Evolutionary conservation across 2,888 invertebrate genomes (phyloP).

Genomic region (Megamerina dolium): DNA sequence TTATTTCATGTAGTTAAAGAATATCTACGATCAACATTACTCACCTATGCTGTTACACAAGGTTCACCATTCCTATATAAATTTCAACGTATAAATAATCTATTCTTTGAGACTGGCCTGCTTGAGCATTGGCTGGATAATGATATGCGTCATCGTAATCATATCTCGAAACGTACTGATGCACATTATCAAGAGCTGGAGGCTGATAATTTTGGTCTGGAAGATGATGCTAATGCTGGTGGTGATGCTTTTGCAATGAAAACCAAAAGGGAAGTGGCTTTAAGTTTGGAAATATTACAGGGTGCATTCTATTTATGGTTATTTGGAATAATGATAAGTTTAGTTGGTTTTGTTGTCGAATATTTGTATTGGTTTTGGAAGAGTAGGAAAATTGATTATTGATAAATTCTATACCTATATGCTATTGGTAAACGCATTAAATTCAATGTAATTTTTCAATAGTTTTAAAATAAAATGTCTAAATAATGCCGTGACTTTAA

Average conservation of each 20-base stretch:
- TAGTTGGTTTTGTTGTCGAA: slow-evolving; percentile 26
- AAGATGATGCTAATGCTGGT: slow-evolving; percentile 13
- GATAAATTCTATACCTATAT: too few species aligned
- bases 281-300: slow-evolving; percentile 38
- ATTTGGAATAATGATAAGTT: slow-evolving; percentile 30
- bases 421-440: too few species aligned
- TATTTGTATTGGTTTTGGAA: slow-evolving; percentile 10
- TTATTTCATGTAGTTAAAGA: slow-evolving; percentile 39
- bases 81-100: slow-evolving; percentile 29
- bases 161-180: neutral
- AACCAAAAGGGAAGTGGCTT: slow-evolving; percentile 29
- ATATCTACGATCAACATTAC: slow-evolving; percentile 33
- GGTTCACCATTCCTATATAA: slow-evolving; percentile 38
- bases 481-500: too few species aligned
- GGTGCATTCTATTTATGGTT: slow-evolving; percentile 43
- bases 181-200: slow-evolving; percentile 1
- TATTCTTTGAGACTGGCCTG: slow-evolving; percentile 36
- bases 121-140: slow-evolving; percentile 37
- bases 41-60: slow-evolving; percentile 31
- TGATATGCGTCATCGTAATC: neutral
- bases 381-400: too few species aligned
- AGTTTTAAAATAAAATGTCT: too few species aligned
- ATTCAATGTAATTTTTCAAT: too few species aligned
- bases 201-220: slow-evolving; percentile 17
- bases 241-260: neutral